phyloP scores from a whole-genome alignment of 2,797 vertebrate genomes.

The Salarias fasciatus region DNA sequence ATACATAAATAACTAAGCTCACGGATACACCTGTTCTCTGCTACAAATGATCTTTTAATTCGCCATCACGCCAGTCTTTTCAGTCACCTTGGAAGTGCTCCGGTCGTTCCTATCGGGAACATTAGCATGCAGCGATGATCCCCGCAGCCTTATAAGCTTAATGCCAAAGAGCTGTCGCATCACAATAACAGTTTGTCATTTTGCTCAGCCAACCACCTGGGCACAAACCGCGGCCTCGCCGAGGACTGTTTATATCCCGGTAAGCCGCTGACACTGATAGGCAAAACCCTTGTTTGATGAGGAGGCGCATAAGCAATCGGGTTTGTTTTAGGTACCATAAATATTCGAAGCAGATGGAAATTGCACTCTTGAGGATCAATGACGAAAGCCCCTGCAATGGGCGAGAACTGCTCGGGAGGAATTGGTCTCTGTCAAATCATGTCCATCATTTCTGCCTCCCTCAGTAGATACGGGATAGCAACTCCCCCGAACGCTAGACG shows the following conservation, averaged over 20 bases:
- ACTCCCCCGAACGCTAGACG: conserved; percentile 18
- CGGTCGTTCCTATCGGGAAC: conserved; percentile 29
- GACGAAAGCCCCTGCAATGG: conserved; percentile 79
- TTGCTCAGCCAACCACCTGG: conserved; percentile 47
- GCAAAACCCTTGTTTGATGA: conserved; percentile 44
- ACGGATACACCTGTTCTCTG: conserved; percentile 29
- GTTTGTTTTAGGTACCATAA: conserved; percentile 63
- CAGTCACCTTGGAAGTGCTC: conserved; percentile 44
- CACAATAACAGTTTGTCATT: conserved; percentile 56
- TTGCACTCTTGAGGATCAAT: conserved; percentile 65
- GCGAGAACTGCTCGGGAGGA: conserved; percentile 51
- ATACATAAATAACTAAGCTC: conserved; percentile 29
- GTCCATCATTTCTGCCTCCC: conserved; percentile 33
- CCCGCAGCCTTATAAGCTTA: conserved; percentile 49
- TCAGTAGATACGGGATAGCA: conserved; percentile 39
- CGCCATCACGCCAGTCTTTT: conserved; percentile 49
- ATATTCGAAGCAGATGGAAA: conserved; percentile 68
- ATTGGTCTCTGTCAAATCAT: conserved; percentile 43
- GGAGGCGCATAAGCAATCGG: conserved; percentile 23
- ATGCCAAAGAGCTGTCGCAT: conserved; percentile 53
- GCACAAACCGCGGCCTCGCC: conserved; percentile 25
- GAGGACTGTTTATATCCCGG: conserved; percentile 38
- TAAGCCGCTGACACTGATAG: conserved; percentile 45
- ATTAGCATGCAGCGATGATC: conserved; percentile 52
- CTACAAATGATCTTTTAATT: conserved; percentile 53